phyloP scores from a whole-genome alignment of 2,113 vertebrate species.

The Mystacornis crossleyi region DNA sequence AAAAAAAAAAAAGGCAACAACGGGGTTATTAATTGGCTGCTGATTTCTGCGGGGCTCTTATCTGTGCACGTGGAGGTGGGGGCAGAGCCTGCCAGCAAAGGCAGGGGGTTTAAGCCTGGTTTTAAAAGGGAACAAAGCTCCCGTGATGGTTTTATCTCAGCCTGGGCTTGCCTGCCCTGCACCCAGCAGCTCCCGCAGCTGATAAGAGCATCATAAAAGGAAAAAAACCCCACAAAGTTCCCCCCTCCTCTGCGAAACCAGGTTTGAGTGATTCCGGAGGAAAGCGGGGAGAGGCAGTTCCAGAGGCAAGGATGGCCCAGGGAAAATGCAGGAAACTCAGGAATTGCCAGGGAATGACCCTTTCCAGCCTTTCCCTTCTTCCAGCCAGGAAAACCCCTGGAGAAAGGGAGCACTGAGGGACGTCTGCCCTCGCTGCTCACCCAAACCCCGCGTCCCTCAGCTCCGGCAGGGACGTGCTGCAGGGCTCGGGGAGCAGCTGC shows the following conservation, averaged over 20 bases:
- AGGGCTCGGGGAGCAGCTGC: not conserved
- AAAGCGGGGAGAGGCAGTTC: not conserved
- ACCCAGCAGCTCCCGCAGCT: not conserved
- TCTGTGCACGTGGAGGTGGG: not conserved
- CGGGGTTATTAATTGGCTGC: constrained; percentile 30
- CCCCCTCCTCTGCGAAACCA: not conserved
- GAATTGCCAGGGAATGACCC: no score
- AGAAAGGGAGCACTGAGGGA: no score
- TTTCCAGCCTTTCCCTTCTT: no score
- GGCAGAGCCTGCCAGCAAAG: not conserved
- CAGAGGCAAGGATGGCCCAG: no score
- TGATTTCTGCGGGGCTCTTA: constrained; percentile 6
- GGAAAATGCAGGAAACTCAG: no score
- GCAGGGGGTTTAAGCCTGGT: not conserved
- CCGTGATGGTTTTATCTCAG: not conserved
- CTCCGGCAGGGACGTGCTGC: fast-evolving
- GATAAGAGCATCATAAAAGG: not conserved
- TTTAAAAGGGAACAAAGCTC: constrained; percentile 16
- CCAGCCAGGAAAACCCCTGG: no score
- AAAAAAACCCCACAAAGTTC: not conserved
- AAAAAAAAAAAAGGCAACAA: not conserved
- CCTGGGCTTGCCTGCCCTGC: not conserved
- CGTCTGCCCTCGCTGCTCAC: not conserved
- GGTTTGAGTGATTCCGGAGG: no score
- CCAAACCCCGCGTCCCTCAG: not conserved